A percentile compares a stretch with the other conserved stretches of the same genome.
Conservation (phyloP, 2,113 vertebrate species). For the Aspidoscelis tigris region DNA sequence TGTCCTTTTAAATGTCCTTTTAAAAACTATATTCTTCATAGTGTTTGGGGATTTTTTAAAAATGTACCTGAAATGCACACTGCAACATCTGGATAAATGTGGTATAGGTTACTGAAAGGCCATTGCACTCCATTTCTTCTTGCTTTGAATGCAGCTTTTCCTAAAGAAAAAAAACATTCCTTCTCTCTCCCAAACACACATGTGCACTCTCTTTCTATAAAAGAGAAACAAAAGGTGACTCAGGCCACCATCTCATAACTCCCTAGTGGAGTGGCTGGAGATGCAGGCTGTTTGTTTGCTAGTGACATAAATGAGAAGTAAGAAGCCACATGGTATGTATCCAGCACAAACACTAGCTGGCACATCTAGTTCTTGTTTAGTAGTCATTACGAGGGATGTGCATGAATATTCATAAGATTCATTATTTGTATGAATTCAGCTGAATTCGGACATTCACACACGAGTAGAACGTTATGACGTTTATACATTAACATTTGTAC, state of each 20-base stretch:
- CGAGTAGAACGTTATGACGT: too few relatives aligned
- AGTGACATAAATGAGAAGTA: background rate
- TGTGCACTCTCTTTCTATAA: background rate
- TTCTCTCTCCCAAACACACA: background rate
- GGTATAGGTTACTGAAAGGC: background rate
- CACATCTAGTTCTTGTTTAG: background rate
- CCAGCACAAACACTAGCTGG: background rate
- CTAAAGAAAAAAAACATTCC: background rate
- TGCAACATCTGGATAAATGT: too few relatives aligned
- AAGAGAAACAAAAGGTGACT: background rate
- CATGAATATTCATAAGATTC: too few relatives aligned
- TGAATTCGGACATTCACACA: too few relatives aligned
- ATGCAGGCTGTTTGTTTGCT: conserved; percentile 1
- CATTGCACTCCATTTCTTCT: background rate
- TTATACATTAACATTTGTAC: too few relatives aligned
- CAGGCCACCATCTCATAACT: background rate
- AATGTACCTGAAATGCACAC: too few relatives aligned
- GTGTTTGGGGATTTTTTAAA: too few relatives aligned
- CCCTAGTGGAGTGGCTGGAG: background rate
- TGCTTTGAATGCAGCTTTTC: background rate
- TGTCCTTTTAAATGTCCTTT: too few relatives aligned
- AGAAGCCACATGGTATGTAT: background rate
- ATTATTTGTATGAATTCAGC: too few relatives aligned
- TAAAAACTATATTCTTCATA: too few relatives aligned
- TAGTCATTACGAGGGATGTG: background rate